Percentiles rank a stretch among this genome's conserved stretches.
Evolutionary conservation across 2,113 vertebrate genomes (phyloP).

Genomic region (Lucifuga dentata): DNA sequence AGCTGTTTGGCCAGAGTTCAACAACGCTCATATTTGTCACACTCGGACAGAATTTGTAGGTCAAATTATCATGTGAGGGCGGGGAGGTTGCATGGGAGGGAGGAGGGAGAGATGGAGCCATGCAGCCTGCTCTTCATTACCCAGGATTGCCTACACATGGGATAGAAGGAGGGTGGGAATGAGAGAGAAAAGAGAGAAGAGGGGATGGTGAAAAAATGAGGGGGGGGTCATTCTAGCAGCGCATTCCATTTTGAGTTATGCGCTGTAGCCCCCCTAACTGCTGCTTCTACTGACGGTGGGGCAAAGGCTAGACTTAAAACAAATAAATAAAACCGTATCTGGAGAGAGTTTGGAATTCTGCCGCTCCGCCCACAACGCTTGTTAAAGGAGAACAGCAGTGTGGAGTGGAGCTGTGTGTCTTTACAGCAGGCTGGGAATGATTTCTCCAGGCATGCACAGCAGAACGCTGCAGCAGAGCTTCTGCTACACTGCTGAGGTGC

Average conservation of each 20-base stretch:
- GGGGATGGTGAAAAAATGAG: conserved; percentile 2
- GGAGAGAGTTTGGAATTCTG: conserved; percentile 33
- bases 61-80: conserved; percentile 78
- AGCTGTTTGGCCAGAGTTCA: conserved; percentile 73
- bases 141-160: conserved; percentile 40
- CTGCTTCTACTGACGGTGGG: conserved; percentile 27
- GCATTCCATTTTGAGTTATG: conserved; percentile 24
- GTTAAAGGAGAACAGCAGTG: conserved; percentile 45
- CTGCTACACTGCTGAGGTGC: no score
- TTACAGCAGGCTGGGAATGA: conserved; percentile 50
- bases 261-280: conserved; percentile 22
- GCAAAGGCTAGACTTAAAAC: conserved; percentile 46
- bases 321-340: conserved; percentile 65
- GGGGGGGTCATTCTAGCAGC: conserved; percentile 2
- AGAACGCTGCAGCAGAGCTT: no score
- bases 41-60: conserved; percentile 83
- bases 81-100: conserved; percentile 36
- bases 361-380: conserved; percentile 34
- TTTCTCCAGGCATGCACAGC: conserved; percentile 46
- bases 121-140: conserved; percentile 58
- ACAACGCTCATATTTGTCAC: conserved; percentile 76
- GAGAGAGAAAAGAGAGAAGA: conserved; percentile 8
- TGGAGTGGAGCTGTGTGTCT: conserved; percentile 17
- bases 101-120: conserved; percentile 37
- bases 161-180: conserved; percentile 30